Evolutionary conservation across 2,888 invertebrate genomes (phyloP), one percentile per base, ranked within the genome.

Genomic region (Drosophila infuscata): DNA sequence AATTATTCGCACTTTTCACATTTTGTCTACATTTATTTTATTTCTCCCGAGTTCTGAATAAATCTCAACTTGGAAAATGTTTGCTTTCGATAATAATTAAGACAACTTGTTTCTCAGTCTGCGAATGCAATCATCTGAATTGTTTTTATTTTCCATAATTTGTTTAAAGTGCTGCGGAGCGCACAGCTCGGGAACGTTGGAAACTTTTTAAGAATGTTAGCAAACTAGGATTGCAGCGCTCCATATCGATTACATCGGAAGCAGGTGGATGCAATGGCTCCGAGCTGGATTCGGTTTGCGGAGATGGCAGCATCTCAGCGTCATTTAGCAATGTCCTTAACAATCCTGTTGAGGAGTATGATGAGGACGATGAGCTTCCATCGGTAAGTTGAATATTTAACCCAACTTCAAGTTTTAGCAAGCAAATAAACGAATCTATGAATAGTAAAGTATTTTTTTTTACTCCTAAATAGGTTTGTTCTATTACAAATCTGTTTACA

Each of bases 171-270:
- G 17, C 32, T 20, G 67, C 56, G 4, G 92, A 92, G 41, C 86
- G 86, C 20, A 93, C 94, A 0, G 94, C 94, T 1, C 91, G 94
- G 6, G 95, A 95, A 77, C 94, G 95, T 25, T 94, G 94, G 75
- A 92, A 92, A 76, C 76, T 93, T 33, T 92, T 93, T 70, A 93
- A 92, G 70, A 93, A 93, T 73, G 83, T 93, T 30, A 81, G 93
- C 57, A 92, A 91, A 76, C 71, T 93, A 69, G 92, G 93, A n/a
- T 81, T 93, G 57, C 93, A 92, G 63, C 91, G 92, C 38, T 89
- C 91, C 4, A 81, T 84, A 48, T 90, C 92, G 11, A 74, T 77
- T 67, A 79, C 72, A 2, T 81, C 87, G 54, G 82, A 84, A 38
- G 66, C 81, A n/a, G 57, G 62, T 41, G 85, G 61, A 2, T 75